Base-by-base conservation (phyloP, 2,888 invertebrate species). In the Masnerella sp. region DNA sequence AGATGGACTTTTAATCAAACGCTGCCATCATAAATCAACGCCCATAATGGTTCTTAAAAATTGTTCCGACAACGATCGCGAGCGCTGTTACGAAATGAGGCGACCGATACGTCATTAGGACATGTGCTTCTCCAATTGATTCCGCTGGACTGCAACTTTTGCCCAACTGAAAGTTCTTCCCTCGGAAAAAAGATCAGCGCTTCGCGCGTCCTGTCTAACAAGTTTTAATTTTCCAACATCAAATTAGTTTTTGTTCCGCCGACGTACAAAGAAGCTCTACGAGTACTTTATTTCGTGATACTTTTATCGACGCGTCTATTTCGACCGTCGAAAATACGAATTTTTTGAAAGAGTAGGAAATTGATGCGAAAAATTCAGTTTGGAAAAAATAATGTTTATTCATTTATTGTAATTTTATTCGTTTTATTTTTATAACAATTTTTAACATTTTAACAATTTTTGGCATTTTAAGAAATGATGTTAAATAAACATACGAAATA, bases 161-260 rank as follows among this genome's bases (percentile, higher is more conserved):
- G 42, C 14, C 2, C 7, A 43, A 64, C 43, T 52, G 43, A 22
- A 32, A 17, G 40, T 52, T 43, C 34, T 22, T 32, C 9, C n/a
- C 11, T 34, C 18, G 15, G 20, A 40, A 52, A 43, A 52, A 64
- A 34, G 52, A 59, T 36, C 25, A 34, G 20, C 14, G 49, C 42
- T 36, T 64, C 47, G 34, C 11, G 28, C 49, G 40, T 28, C 12
- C 14, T 56, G 65, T 65, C 56, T 47, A 56, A 56, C 65, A 67
- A 67, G 49, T 67, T 67, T 56, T 67, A 58, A 67, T 67, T 67
- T 56, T 25, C 67, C 58, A 58, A 51, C 67, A 67, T 67, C 28
- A 42, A 67, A 67, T 67, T 67, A 67, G 42, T 58, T 58, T 67
- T 67, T 51, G 58, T 51, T 30, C 58, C 9, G 12, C 17, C n/a